Conservation (phyloP, 2,888 invertebrate species). For the Hylaea fasciaria region DNA sequence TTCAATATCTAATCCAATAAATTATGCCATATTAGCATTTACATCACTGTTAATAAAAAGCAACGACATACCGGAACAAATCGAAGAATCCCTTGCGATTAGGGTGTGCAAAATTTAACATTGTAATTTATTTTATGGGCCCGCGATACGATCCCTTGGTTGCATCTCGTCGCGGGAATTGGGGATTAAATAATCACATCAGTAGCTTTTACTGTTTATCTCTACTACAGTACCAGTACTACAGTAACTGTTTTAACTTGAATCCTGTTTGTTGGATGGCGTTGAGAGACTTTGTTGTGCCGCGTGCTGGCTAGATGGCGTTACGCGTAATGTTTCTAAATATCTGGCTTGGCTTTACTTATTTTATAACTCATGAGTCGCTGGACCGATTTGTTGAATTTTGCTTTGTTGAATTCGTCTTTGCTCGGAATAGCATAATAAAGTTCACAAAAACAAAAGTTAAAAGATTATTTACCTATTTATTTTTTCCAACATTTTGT, state of each 20-base stretch:
- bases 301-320: constrained; percentile 21
- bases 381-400: too few relatives aligned
- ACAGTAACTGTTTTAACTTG: constrained; percentile 37
- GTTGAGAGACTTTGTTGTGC: not conserved
- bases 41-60: constrained; percentile 69
- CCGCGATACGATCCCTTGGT: constrained; percentile 59
- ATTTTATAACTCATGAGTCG: too few relatives aligned
- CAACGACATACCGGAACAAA: constrained; percentile 73
- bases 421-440: too few relatives aligned
- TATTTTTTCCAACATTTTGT: too few relatives aligned
- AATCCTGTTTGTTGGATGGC: not conserved
- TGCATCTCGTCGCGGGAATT: constrained; percentile 60
- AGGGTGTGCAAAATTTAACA: constrained; percentile 80
- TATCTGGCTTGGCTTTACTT: too few relatives aligned
- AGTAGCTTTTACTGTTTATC: constrained; percentile 65
- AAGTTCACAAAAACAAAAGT: too few relatives aligned
- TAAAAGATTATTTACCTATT: too few relatives aligned
- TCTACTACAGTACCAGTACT: too few relatives aligned
- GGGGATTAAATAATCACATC: constrained; percentile 74
- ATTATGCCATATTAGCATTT: constrained; percentile 56
- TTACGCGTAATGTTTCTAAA: constrained; percentile 8
- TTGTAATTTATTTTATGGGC: constrained; percentile 82
- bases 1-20: constrained; percentile 48
- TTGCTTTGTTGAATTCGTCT: too few relatives aligned
- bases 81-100: constrained; percentile 70